A percentile compares a stretch with the other conserved stretches of the same genome.
Evolutionary conservation across 2,888 invertebrate species (phyloP).

Genomic region (Platycnemis pennipes): DNA sequence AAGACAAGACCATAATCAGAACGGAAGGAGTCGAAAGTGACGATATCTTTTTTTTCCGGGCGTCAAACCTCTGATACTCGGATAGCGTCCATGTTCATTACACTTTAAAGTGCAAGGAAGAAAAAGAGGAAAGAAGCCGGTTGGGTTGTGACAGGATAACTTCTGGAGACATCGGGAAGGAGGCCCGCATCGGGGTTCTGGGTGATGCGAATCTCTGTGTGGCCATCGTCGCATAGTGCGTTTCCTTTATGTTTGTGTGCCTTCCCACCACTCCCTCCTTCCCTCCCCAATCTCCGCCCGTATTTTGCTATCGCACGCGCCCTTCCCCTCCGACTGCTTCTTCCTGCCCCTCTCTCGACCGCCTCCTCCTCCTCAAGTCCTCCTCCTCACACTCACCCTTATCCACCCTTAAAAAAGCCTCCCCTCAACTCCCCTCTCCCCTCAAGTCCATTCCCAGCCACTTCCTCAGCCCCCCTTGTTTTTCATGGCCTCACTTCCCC

Average conservation of each 20-base stretch:
- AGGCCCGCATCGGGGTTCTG: background rate
- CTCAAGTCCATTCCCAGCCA: background rate
- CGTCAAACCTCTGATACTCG: background rate
- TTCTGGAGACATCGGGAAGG: background rate
- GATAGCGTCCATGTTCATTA: background rate
- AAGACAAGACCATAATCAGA: background rate
- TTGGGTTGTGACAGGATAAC: background rate
- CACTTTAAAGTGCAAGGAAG: background rate
- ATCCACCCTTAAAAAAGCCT: background rate
- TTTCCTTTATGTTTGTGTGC: conserved; percentile 20
- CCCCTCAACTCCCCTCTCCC: background rate
- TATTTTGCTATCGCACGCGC: conserved; percentile 68
- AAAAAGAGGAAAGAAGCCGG: background rate
- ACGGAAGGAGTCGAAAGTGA: background rate
- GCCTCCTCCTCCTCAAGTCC: background rate
- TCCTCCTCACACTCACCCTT: background rate
- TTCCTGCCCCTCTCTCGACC: background rate
- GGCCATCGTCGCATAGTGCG: background rate
- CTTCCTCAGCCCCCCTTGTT: background rate
- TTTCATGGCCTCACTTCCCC: background rate
- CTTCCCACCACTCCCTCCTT: conserved; percentile 46
- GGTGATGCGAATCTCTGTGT: background rate
- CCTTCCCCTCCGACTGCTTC: conserved; percentile 61
- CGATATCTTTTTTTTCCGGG: background rate
- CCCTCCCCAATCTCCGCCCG: conserved; percentile 70